Conservation (phyloP, 2,797 vertebrate species). For the Rousettus madagascariensis region DNA sequence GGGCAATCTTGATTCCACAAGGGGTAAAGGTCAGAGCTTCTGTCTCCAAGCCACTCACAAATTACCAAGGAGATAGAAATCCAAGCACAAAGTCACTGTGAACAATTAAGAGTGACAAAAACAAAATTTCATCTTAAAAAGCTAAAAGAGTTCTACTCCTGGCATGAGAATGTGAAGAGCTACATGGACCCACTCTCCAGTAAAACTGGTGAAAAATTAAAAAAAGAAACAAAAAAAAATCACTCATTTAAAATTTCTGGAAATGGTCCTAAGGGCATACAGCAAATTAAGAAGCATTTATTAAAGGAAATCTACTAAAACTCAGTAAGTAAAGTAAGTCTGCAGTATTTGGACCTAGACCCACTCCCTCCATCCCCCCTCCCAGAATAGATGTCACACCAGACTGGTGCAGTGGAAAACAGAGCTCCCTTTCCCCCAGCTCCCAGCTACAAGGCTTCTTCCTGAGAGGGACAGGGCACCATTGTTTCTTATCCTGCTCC, state of each 20-base stretch:
- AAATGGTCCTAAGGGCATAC: neutral
- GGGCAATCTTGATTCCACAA: neutral
- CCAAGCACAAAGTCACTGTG: neutral
- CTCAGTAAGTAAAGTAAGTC: neutral
- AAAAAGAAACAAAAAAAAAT: neutral
- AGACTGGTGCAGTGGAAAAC: neutral
- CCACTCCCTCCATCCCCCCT: neutral
- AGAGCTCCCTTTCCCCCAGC: neutral
- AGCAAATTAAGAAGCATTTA: constrained; percentile 31
- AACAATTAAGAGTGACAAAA: constrained; percentile 17
- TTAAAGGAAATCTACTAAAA: constrained; percentile 34
- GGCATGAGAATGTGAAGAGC: neutral
- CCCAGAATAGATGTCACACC: neutral
- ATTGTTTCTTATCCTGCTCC: neutral
- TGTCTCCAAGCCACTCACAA: neutral
- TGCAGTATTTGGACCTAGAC: neutral
- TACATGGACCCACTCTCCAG: neutral
- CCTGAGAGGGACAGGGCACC: neutral
- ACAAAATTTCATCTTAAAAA: constrained; percentile 1
- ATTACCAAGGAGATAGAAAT: neutral
- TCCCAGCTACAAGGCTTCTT: neutral
- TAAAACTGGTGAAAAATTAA: neutral
- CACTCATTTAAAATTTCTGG: neutral
- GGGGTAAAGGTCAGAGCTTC: neutral
- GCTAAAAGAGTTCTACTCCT: neutral